phyloP scores from a whole-genome alignment of 2,113 vertebrate species.

The Hoplias malabaricus region DNA sequence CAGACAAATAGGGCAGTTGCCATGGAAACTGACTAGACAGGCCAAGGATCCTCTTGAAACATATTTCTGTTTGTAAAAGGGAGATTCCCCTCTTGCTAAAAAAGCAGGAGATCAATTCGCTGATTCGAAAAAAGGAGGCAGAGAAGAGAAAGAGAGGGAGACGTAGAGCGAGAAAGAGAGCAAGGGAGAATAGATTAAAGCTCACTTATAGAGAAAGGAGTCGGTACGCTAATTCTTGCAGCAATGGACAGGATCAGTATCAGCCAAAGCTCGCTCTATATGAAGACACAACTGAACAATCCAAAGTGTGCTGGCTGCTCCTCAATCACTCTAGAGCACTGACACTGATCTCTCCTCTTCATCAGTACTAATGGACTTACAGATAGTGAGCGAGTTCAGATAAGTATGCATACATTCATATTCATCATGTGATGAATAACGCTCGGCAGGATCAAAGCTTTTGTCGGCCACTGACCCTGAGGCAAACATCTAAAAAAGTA shows the following conservation, averaged over 20 bases:
- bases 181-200: background rate
- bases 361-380: conserved; percentile 13
- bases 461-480: background rate
- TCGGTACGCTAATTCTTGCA: conserved; percentile 16
- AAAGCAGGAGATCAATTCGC: conserved; percentile 25
- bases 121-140: conserved; percentile 16
- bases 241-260: background rate
- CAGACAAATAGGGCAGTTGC: conserved; percentile 95
- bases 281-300: conserved; percentile 29
- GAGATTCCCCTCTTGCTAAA: conserved; percentile 71
- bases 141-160: background rate
- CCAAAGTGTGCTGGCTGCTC: background rate
- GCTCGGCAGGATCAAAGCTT: conserved; percentile 4
- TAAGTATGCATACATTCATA: conserved; percentile 5
- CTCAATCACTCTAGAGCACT: conserved; percentile 3
- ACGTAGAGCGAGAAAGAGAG: background rate
- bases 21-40: conserved; percentile 88
- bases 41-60: conserved; percentile 89
- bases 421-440: background rate
- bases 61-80: conserved; percentile 91
- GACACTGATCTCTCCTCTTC: background rate
- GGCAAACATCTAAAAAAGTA: background rate
- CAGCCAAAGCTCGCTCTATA: conserved; percentile 16
- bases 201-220: conserved; percentile 7
- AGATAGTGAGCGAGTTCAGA: background rate